Conservation (phyloP, 2,888 invertebrate species). For the Napeogenes sylphis region DNA sequence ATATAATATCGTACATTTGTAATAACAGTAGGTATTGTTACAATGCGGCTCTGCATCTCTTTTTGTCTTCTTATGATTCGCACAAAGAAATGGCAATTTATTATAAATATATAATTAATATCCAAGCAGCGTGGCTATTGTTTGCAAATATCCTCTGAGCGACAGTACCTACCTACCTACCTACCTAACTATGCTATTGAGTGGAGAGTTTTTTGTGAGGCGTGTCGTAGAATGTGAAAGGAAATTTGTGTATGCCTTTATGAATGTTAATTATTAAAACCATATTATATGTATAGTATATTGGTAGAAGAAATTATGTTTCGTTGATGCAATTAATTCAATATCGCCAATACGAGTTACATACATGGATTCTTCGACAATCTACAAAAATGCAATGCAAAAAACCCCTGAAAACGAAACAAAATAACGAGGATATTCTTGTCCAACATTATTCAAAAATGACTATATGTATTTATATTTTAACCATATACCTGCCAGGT, state of each 20-base stretch:
- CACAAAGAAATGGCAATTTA: constrained; percentile 24
- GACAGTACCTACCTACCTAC: constrained; percentile 1
- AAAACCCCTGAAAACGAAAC: no score
- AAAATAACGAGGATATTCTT: no score
- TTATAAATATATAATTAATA: constrained; percentile 26
- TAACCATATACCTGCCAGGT: no score
- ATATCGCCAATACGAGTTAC: no score
- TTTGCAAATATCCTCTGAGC: constrained; percentile 29
- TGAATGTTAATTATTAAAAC: constrained; percentile 8
- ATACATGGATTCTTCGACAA: no score
- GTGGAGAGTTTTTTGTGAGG: constrained; percentile 21
- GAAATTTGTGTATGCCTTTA: constrained; percentile 9
- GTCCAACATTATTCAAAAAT: no score
- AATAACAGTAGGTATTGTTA: not conserved
- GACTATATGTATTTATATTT: no score
- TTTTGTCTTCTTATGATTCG: constrained; percentile 3
- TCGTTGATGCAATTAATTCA: not conserved
- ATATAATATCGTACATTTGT: no score
- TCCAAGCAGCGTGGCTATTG: constrained; percentile 29
- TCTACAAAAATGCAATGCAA: not conserved
- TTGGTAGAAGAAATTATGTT: not conserved
- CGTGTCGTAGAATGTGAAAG: constrained; percentile 20
- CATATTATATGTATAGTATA: not conserved
- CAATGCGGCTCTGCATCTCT: not conserved
- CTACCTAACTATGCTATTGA: not conserved